Percentiles rank a stretch among this genome's conserved stretches.
These are phyloP conservation scores for Riptortus pedestris DNA, from an alignment of 1,140 invertebrate genomes.

Conservation along the genomic window DNA sequence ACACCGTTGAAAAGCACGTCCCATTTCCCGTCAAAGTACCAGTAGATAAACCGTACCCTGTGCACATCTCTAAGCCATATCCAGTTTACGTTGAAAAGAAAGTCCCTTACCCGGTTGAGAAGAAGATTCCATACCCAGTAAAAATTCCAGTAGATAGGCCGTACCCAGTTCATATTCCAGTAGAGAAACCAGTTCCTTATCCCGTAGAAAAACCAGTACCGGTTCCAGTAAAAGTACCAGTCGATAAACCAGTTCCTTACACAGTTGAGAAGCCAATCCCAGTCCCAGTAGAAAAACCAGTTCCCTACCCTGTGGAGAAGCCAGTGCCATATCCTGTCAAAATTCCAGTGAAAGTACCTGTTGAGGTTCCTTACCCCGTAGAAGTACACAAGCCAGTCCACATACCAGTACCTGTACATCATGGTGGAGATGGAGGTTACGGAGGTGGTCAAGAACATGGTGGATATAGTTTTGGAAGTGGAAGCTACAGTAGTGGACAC, in stretches of 20 bases:
- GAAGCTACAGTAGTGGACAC: neutral
- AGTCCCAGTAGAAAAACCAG: conserved; percentile 45
- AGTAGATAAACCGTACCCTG: conserved; percentile 44
- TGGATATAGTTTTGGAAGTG: neutral
- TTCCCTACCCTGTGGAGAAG: conserved; percentile 65
- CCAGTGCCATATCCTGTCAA: conserved; percentile 67
- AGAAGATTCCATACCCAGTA: conserved; percentile 50
- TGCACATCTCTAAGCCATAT: conserved; percentile 40
- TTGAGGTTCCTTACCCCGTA: conserved; percentile 66
- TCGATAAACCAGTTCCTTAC: conserved; percentile 45
- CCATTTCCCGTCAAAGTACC: conserved; percentile 44
- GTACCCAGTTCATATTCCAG: conserved; percentile 23
- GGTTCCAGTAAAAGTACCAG: conserved; percentile 39
- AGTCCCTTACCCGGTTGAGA: conserved; percentile 42
- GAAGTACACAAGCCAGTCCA: conserved; percentile 21
- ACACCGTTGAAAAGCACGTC: conserved; percentile 52
- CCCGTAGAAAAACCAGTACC: conserved; percentile 57
- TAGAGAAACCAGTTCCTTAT: conserved; percentile 36
- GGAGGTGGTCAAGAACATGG: neutral
- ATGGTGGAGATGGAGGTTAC: conserved; percentile 3
- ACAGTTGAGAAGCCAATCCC: conserved; percentile 45
- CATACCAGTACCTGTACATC: conserved; percentile 17
- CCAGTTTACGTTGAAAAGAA: conserved; percentile 55
- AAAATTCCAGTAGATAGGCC: conserved; percentile 23
- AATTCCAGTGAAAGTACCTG: conserved; percentile 66